Evolutionary conservation across 37 sponge, comb jelly and placozoan genomes (phyloP), one percentile per base, ranked within the genome.

Genomic region (Oscarella lobularis): DNA sequence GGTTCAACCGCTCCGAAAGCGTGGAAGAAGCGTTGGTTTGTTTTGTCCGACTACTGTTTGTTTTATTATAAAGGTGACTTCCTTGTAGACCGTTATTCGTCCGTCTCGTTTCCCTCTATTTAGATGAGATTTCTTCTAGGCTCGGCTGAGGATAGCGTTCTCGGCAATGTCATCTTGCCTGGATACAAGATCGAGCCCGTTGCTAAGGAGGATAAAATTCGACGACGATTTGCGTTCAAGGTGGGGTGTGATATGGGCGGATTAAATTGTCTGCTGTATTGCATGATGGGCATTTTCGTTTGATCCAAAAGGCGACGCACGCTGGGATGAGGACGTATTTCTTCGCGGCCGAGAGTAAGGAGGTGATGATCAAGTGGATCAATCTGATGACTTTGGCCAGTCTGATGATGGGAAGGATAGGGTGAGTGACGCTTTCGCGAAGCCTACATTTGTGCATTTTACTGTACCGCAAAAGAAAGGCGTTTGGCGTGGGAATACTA

Each of bases 11-110:
- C 60, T 9, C 60, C 60, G 9, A 48, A 20, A 48, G 20, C 60
- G 20, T 48, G 60, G 60, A 48, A 48, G 60, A 48, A 48, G 20
- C 60, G 60, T 48, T 48, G 60, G 60, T 48, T 48, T 48, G 60
- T 48, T 20, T 20, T 48, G 60, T 27, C 14, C 20, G 60, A 48
- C 9, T 48, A 48, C 60, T 48, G 60, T 48, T 20, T 48, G 14
- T 48, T 48, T 20, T 48, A 48, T 48, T 48, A 48, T 20, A 48
- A 48, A 48, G 9, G 60, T 48, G 20, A 48, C 14, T 48, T 27
- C 60, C 20, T 48, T 48, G 20, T 20, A 27, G 20, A 48, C 60
- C 60, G 20, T 20, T 48, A 20, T 48, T 48, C 20, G 60, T 20
- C 20, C 14, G 60, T 48, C 60, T 48, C 60, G 20, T 9, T 48